These are phyloP conservation scores for Leptobrachium leishanense DNA, from an alignment of 2,113 vertebrate species.

Conservation along the genomic window DNA sequence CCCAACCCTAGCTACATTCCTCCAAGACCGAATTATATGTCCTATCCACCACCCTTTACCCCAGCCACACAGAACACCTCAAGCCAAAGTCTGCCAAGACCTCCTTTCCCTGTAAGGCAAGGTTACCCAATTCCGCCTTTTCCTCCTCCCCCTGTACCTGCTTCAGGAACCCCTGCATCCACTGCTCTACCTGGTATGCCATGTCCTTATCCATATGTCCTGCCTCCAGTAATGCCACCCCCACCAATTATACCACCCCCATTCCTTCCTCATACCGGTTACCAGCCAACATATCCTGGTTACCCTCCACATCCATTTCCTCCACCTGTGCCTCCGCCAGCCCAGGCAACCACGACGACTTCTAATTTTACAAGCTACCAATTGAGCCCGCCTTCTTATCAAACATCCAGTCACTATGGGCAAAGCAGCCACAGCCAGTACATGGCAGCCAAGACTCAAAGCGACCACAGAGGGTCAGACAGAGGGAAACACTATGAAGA, in stretches of 20 bases:
- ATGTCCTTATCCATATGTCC: constrained; percentile 83
- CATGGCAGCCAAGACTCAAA: constrained; percentile 71
- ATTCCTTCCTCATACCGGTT: constrained; percentile 70
- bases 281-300: constrained; percentile 80
- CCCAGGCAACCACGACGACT: constrained; percentile 70
- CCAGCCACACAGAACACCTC: constrained; percentile 71
- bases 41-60: constrained; percentile 80
- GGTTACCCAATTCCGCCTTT: constrained; percentile 85
- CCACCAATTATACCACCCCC: constrained; percentile 72
- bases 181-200: constrained; percentile 69
- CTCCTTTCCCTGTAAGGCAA: constrained; percentile 78
- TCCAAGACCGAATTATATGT: constrained; percentile 81
- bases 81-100: constrained; percentile 77
- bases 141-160: constrained; percentile 76
- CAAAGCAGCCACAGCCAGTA: constrained; percentile 71
- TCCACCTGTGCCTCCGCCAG: constrained; percentile 52
- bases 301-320: constrained; percentile 78
- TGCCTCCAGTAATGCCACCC: constrained; percentile 72
- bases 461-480: constrained; percentile 78
- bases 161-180: constrained; percentile 55
- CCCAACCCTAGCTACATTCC: constrained; percentile 73
- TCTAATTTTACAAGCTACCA: constrained; percentile 76
- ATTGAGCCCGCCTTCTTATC: constrained; percentile 71
- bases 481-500: constrained; percentile 80
- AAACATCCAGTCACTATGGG: constrained; percentile 70